Conservation (phyloP, 1,140 invertebrate species). For the Brachionus koreanus region DNA sequence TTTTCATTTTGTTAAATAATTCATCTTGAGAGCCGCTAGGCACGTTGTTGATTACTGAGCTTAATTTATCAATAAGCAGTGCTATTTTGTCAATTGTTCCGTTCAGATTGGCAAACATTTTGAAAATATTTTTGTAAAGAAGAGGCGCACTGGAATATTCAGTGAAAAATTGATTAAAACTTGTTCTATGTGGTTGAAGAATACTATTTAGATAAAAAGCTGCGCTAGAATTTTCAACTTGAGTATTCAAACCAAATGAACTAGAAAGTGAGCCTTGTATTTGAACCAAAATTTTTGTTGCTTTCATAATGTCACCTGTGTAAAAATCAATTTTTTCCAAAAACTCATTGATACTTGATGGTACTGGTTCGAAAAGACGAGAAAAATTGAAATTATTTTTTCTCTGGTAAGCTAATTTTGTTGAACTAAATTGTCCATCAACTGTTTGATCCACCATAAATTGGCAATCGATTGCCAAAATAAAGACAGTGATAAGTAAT, state of each 20-base stretch:
- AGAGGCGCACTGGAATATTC: neutral
- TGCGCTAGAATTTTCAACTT: neutral
- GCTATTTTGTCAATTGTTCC: neutral
- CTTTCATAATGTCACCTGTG: neutral
- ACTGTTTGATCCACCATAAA: neutral
- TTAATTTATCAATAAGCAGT: neutral
- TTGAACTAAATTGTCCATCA: neutral
- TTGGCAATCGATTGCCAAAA: neutral
- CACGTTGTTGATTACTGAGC: neutral
- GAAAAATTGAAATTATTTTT: neutral
- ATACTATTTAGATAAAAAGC: neutral
- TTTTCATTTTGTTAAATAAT: neutral
- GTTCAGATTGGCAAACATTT: neutral
- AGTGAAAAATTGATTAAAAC: neutral
- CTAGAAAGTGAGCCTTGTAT: neutral
- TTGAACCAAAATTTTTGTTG: neutral
- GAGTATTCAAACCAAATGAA: neutral
- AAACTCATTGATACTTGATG: neutral
- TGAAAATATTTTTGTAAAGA: neutral
- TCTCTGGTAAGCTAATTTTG: neutral
- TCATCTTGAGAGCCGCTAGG: neutral
- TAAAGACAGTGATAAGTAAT: neutral
- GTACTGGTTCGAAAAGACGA: neutral
- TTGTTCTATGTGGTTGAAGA: neutral
- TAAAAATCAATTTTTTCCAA: neutral